These are phyloP conservation scores for Leucoraja ocellata DNA, from an alignment of 2,797 vertebrate genomes.

Conservation along the genomic window DNA sequence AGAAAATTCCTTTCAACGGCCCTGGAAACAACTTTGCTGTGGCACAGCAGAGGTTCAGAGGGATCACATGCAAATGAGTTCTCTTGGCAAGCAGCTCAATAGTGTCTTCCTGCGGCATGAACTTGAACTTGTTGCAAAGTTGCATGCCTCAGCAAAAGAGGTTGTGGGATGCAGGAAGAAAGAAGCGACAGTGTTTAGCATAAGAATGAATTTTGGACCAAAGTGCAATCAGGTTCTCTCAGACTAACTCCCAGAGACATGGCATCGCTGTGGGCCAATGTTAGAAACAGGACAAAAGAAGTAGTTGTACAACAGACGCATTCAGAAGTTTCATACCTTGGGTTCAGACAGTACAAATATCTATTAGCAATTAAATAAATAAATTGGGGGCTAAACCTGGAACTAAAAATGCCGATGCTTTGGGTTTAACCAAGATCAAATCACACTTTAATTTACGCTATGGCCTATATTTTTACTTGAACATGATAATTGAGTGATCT, in stretches of 20 bases:
- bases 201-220: constrained; percentile 40
- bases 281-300: not conserved
- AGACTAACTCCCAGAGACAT: not conserved
- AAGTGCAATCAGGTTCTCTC: constrained; percentile 3
- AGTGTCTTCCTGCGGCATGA: constrained; percentile 56
- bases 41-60: constrained; percentile 53
- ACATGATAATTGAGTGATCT: not conserved
- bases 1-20: constrained; percentile 63
- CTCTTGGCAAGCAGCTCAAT: constrained; percentile 50
- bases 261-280: not conserved
- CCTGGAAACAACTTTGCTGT: constrained; percentile 61
- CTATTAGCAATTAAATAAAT: not conserved
- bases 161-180: not conserved
- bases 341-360: not conserved
- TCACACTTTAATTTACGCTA: not conserved
- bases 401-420: not conserved
- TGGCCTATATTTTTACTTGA: not conserved
- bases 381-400: not conserved
- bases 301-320: not conserved
- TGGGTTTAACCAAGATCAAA: not conserved
- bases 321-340: not conserved
- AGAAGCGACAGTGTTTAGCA: constrained; percentile 35
- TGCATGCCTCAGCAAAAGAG: constrained; percentile 42
- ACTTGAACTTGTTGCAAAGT: constrained; percentile 59
- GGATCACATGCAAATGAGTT: constrained; percentile 57